Evolutionary conservation across 1,140 invertebrate species (phyloP).

Genomic region (Pectinophora gossypiella): DNA sequence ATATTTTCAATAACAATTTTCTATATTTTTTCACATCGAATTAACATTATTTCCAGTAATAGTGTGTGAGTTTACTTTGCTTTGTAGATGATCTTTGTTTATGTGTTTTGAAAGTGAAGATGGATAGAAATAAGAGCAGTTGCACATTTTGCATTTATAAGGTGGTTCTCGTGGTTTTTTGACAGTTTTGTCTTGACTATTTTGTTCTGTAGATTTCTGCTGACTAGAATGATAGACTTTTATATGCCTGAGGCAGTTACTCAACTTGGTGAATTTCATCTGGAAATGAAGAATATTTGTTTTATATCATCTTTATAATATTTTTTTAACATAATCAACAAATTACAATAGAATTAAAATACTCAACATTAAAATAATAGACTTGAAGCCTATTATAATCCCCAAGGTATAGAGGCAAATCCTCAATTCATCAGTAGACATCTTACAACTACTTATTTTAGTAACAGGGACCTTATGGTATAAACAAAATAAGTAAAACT

Average conservation of each 20-base stretch:
- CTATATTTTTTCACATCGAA: background rate
- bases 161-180: constrained; percentile 9
- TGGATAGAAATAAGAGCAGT: constrained; percentile 36
- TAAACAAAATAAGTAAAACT: background rate
- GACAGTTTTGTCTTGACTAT: constrained; percentile 9
- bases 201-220: constrained; percentile 5
- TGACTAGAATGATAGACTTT: constrained; percentile 37
- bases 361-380: background rate
- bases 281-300: constrained; percentile 28
- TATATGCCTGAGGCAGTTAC: constrained; percentile 42
- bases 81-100: constrained; percentile 46
- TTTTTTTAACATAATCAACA: no score
- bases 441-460: background rate
- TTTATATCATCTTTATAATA: no score
- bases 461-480: background rate
- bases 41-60: background rate
- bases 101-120: constrained; percentile 50
- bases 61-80: constrained; percentile 8
- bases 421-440: background rate
- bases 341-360: no score
- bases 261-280: constrained; percentile 36
- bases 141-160: constrained; percentile 53
- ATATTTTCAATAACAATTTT: background rate
- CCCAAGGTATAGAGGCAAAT: background rate
- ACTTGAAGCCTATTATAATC: background rate